Conservation (phyloP, 2,797 vertebrate species). For the Rhabdophis nuchalis region DNA sequence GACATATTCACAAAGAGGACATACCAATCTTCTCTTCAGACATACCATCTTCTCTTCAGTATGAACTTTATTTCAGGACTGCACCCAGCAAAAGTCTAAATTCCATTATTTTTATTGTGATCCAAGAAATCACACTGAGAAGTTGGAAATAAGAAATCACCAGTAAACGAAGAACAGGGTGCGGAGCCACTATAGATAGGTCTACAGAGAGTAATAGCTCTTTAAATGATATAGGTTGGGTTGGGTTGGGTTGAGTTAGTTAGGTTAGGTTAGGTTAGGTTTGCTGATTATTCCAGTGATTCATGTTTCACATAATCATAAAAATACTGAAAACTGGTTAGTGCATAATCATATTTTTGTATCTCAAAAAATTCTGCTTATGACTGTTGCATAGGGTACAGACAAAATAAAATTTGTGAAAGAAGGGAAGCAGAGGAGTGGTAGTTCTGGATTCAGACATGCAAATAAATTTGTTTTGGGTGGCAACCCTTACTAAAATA, state of each 20-base stretch:
- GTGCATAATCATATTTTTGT: not conserved
- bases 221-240: not conserved
- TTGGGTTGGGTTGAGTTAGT: too few relatives aligned
- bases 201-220: not conserved
- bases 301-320: not conserved
- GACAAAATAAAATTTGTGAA: not conserved
- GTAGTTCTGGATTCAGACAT: not conserved
- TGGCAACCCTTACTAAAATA: not conserved
- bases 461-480: not conserved
- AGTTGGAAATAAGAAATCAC: not conserved
- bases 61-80: not conserved
- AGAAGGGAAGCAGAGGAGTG: not conserved
- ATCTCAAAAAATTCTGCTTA: not conserved
- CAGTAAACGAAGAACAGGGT: not conserved
- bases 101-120: not conserved
- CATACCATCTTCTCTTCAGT: too few relatives aligned
- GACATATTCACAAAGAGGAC: not conserved
- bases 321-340: not conserved
- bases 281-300: not conserved
- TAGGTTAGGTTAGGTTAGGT: too few relatives aligned
- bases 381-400: not conserved
- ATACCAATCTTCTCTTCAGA: not conserved
- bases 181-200: not conserved
- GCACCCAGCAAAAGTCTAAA: not conserved
- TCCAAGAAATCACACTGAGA: not conserved